These are phyloP conservation scores for Ochropacha duplaris DNA, from an alignment of 2,888 invertebrate genomes.

Conservation along the genomic window DNA sequence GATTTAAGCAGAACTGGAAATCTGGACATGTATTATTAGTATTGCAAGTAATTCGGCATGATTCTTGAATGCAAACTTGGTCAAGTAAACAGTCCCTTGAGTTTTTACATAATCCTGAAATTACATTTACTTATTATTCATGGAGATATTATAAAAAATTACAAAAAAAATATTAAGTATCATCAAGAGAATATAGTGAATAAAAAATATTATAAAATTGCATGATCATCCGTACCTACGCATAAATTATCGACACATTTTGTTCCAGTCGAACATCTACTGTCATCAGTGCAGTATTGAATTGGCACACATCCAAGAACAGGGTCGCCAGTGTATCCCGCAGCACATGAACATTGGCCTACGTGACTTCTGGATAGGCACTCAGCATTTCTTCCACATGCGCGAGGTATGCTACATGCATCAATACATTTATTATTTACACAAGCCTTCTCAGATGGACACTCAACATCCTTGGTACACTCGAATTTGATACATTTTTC, in stretches of 20 bases:
- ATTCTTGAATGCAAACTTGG: conserved; percentile 92
- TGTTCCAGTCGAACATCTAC: conserved; percentile 92
- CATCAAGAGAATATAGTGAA: no score
- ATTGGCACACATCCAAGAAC: conserved; percentile 92
- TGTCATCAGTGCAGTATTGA: conserved; percentile 91
- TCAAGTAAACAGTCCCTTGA: conserved; percentile 93
- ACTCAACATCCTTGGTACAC: conserved; percentile 91
- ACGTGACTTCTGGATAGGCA: conserved; percentile 90
- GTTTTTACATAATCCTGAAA: conserved; percentile 87
- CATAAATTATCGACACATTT: conserved; percentile 93
- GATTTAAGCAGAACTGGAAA: conserved; percentile 92
- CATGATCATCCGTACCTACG: conserved; percentile 76
- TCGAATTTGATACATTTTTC: conserved; percentile 88
- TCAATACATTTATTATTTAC: conserved; percentile 91
- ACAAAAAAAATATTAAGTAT: no score
- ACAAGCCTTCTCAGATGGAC: conserved; percentile 87
- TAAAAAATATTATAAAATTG: no score
- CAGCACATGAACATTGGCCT: conserved; percentile 91
- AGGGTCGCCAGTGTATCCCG: conserved; percentile 93
- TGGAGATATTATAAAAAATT: no score
- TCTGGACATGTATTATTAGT: conserved; percentile 92
- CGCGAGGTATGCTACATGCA: conserved; percentile 91
- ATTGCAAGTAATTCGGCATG: conserved; percentile 93
- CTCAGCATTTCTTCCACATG: conserved; percentile 91
- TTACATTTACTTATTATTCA: no score